These are phyloP conservation scores for Cylindroiulus punctatus DNA, from an alignment of 2,888 invertebrate species.

Conservation along the genomic window DNA sequence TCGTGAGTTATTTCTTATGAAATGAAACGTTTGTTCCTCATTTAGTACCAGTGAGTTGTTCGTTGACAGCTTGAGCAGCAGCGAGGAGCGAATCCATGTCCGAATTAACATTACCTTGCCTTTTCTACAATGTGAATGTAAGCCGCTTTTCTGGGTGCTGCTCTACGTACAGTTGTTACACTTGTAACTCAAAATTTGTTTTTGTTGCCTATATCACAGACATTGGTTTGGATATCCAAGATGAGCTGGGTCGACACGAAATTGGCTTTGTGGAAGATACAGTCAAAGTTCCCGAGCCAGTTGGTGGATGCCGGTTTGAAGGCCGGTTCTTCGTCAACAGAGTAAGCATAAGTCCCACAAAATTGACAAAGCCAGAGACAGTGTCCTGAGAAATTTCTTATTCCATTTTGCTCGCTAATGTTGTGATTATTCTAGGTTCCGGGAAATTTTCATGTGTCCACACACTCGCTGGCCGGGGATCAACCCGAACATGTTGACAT, in stretches of 20 bases:
- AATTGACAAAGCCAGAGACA: too few species aligned
- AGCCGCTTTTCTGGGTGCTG: conserved; percentile 60
- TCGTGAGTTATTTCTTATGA: too few species aligned
- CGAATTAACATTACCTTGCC: conserved; percentile 69
- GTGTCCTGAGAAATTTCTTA: too few species aligned
- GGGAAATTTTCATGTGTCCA: conserved; percentile 73
- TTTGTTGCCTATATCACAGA: conserved; percentile 62
- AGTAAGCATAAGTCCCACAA: conserved; percentile 61
- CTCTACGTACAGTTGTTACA: not conserved
- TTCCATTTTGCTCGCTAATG: too few species aligned
- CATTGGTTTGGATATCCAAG: conserved; percentile 71
- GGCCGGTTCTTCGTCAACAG: conserved; percentile 68
- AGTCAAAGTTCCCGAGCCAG: conserved; percentile 66
- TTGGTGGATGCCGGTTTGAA: conserved; percentile 69
- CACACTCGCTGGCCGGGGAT: conserved; percentile 68
- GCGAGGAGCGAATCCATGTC: conserved; percentile 69
- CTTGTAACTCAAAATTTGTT: not conserved
- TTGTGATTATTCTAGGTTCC: conserved; percentile 65
- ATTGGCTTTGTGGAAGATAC: conserved; percentile 71
- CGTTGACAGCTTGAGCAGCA: conserved; percentile 69
- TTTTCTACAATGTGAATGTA: conserved; percentile 69
- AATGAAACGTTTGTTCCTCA: not conserved
- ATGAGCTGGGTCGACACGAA: conserved; percentile 72
- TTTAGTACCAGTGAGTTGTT: conserved; percentile 67
- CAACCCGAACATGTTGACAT: conserved; percentile 70